Evolutionary conservation across 2,888 invertebrate species (phyloP).

Genomic region (Drepana falcataria): DNA sequence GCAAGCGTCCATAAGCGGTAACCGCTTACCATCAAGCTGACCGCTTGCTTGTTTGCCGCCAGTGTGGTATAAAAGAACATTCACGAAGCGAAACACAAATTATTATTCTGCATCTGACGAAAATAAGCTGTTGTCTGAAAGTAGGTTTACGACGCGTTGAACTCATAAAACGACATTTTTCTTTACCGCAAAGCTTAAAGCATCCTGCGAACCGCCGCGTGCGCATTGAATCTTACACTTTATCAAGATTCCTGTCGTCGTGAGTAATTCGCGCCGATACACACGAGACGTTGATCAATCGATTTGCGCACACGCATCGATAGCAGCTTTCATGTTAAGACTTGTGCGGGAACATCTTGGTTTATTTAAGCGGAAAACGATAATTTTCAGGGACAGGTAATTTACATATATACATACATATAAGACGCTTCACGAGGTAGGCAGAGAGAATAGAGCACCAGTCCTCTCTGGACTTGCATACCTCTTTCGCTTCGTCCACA

Average conservation of each 20-base stretch:
- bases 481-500: too few species aligned
- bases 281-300: constrained; percentile 61
- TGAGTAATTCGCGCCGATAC: constrained; percentile 61
- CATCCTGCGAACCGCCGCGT: constrained; percentile 12
- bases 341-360: constrained; percentile 30
- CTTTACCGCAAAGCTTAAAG: constrained; percentile 8
- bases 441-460: too few species aligned
- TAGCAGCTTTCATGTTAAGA: constrained; percentile 22
- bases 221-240: constrained; percentile 36
- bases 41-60: too few species aligned
- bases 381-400: constrained; percentile 19
- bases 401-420: not conserved
- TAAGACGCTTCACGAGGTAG: too few species aligned
- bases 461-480: too few species aligned
- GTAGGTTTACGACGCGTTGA: not conserved
- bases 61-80: too few species aligned
- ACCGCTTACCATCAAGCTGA: too few species aligned
- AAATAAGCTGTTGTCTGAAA: not conserved
- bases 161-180: not conserved
- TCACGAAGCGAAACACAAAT: too few species aligned
- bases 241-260: constrained; percentile 62
- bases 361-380: constrained; percentile 37
- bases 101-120: not conserved
- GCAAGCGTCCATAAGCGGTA: too few species aligned
- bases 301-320: constrained; percentile 47